Percentiles rank a stretch among this genome's conserved stretches.
These are phyloP conservation scores for Dryoscopus gambensis DNA, from an alignment of 2,113 vertebrate genomes.

Conservation along the genomic window DNA sequence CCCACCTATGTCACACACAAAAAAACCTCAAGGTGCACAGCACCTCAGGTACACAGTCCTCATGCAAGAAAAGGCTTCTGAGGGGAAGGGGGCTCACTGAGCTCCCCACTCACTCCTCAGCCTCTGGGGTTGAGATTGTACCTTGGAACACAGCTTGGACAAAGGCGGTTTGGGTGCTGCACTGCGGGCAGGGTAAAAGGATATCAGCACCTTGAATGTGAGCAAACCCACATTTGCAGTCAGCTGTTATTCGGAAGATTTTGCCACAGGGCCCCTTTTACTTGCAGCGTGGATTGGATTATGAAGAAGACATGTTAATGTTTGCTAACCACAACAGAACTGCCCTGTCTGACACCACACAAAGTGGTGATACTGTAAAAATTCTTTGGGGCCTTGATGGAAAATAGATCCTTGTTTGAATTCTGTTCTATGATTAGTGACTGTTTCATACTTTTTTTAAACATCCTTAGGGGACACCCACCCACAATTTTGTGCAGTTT, in stretches of 20 bases:
- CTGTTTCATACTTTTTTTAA: background rate
- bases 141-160: background rate
- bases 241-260: background rate
- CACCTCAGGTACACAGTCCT: background rate
- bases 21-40: background rate
- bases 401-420: constrained; percentile 2
- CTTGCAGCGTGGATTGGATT: background rate
- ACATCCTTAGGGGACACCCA: background rate
- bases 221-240: background rate
- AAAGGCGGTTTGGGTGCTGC: background rate
- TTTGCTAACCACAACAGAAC: background rate
- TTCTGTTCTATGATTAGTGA: background rate
- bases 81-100: accelerated
- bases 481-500: background rate
- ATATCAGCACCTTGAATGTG: background rate
- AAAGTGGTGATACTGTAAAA: background rate
- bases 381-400: background rate
- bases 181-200: background rate
- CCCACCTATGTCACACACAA: background rate
- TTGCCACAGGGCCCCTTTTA: background rate
- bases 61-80: accelerated
- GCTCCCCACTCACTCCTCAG: background rate
- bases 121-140: background rate
- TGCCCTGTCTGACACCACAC: background rate
- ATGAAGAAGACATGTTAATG: background rate